Base-by-base conservation (phyloP, 2,888 invertebrate genomes). In the Leuctra nigra region DNA sequence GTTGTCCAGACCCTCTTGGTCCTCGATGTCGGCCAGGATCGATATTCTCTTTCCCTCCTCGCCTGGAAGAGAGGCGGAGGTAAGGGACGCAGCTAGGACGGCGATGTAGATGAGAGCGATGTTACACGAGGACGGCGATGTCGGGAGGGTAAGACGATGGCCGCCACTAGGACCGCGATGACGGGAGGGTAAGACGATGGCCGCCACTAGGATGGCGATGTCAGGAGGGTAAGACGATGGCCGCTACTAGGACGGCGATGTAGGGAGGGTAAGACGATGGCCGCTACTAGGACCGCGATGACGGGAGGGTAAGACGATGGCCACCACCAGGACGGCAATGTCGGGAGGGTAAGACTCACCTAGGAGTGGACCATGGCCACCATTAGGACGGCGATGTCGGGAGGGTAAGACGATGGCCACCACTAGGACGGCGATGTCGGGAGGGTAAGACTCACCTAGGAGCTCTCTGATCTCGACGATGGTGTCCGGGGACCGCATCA, bases 1-100 rank as follows among this genome's bases (percentile, higher is more conserved):
- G 62, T 70, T 71, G 46, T 72, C 69, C 1, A 68, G 55, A 11
- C 66, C 68, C 18, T 53, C 14, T n/a, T 53, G 36, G 25, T 53
- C 44, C 22, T 53, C 53, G 29, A 53, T 53, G 23, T 14, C n/a
- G 29, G 53, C 53, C 9, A 53, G 38, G 14, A 53, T 25, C 18
- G 39, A 20, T 7, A 53, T 53, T 14, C 23, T 18, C 9, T n/a
- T 14, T 4, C 24, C 53, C 9, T 25, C 18, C 4, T 53, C 53
- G 4, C 53, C 53, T 53, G n/a, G n/a, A n/a, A n/a, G n/a, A n/a
- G n/a, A n/a, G n/a, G n/a, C n/a, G n/a, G n/a, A n/a, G n/a, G n/a
- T n/a, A n/a, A n/a, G n/a, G n/a, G n/a, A n/a, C n/a, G n/a, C n/a
- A n/a, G n/a, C n/a, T n/a, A n/a, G n/a, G n/a, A n/a, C n/a, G n/a